Percentiles rank a stretch among this genome's conserved stretches.
phyloP scores from a whole-genome alignment of 1,140 invertebrate genomes.

The Neuroterus valhalla region DNA sequence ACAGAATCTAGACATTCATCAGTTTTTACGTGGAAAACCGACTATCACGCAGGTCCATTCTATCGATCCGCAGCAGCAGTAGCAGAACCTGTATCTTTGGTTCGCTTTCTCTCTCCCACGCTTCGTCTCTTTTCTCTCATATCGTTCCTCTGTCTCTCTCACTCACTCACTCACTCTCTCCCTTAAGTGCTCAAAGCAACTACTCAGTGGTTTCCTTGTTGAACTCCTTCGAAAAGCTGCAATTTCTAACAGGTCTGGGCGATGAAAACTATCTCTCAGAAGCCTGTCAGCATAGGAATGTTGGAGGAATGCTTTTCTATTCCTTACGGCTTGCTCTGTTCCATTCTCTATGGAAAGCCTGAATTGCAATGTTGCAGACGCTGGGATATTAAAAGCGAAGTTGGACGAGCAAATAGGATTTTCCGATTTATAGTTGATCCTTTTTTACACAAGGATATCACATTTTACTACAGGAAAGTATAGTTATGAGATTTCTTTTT shows the following conservation, averaged over 20 bases:
- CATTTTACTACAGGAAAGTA: no score
- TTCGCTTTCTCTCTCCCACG: slow-evolving; percentile 28
- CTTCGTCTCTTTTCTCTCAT: slow-evolving; percentile 11
- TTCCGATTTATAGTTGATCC: no score
- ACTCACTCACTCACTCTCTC: slow-evolving; percentile 8
- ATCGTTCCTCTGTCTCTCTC: neutral
- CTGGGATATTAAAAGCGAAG: no score
- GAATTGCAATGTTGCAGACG: no score
- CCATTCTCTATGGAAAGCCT: no score
- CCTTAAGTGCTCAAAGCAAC: slow-evolving; percentile 18
- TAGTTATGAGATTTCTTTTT: no score
- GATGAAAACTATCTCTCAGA: slow-evolving; percentile 10
- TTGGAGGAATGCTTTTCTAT: no score
- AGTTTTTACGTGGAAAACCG: slow-evolving; percentile 48
- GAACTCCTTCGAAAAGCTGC: slow-evolving; percentile 21
- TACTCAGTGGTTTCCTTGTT: slow-evolving; percentile 16
- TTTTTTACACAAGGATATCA: no score
- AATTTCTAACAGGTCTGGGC: slow-evolving; percentile 11
- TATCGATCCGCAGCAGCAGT: slow-evolving; percentile 59
- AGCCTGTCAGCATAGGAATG: neutral
- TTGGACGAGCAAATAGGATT: no score
- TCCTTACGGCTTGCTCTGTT: no score
- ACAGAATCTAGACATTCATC: slow-evolving; percentile 45
- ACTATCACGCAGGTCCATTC: slow-evolving; percentile 61
- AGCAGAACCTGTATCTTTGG: slow-evolving; percentile 22